Percentiles rank a stretch among this genome's conserved stretches.
Evolutionary conservation across 53 echinoderm and acorn worm genomes (phyloP).

Genomic region (Paracentrotus lividus): DNA sequence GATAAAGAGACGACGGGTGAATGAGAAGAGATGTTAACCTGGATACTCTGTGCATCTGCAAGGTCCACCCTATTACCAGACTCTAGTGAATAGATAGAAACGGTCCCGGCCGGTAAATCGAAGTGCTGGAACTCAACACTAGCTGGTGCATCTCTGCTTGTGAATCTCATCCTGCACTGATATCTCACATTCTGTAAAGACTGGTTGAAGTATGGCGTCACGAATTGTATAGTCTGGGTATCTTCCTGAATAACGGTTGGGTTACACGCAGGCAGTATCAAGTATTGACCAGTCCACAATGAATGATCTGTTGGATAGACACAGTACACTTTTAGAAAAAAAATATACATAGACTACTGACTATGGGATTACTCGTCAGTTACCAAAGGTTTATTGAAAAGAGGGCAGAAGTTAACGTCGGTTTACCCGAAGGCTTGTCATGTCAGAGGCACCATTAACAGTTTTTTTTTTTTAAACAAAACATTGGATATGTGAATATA

Average conservation of each 20-base stretch:
- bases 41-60: neutral
- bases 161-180: conserved; percentile 41
- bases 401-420: too few species aligned
- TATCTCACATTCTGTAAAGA: neutral
- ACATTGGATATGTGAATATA: too few species aligned
- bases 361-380: too few species aligned
- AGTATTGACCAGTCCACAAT: neutral
- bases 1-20: conserved; percentile 1
- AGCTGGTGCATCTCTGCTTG: neutral
- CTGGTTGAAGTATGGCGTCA: conserved; percentile 38
- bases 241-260: neutral
- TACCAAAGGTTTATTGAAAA: too few species aligned
- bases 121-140: neutral
- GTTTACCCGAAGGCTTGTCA: too few species aligned
- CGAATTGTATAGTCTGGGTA: neutral
- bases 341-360: too few species aligned
- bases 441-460: too few species aligned
- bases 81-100: neutral
- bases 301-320: conserved; percentile 7
- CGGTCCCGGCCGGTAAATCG: neutral
- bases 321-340: too few species aligned
- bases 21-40: neutral
- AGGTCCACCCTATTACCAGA: neutral
- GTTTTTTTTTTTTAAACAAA: too few species aligned
- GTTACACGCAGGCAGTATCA: conserved; percentile 35